phyloP scores from a whole-genome alignment of 2,797 vertebrate species.

The Vespertilio murinus region DNA sequence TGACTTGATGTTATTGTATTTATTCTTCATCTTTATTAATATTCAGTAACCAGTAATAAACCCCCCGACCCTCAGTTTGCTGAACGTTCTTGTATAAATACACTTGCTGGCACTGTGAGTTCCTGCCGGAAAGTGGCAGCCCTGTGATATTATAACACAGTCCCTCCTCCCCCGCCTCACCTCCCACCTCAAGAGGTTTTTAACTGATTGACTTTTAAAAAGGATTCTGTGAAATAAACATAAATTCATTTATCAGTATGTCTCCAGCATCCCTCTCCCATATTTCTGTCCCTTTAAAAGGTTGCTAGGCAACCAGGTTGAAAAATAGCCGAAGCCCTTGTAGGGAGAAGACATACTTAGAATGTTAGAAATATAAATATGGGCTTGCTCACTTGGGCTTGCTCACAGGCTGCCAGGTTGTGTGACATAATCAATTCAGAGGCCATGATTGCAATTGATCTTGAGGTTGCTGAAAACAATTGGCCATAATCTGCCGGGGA shows the following conservation, averaged over 20 bases:
- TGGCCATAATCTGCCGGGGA: slow-evolving; percentile 29
- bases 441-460: slow-evolving; percentile 55
- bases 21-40: slow-evolving; percentile 21
- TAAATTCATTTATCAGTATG: slow-evolving; percentile 48
- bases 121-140: not conserved
- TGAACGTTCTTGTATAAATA: not conserved
- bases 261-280: slow-evolving; percentile 19
- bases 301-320: slow-evolving; percentile 72
- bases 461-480: slow-evolving; percentile 48
- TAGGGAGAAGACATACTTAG: slow-evolving; percentile 63
- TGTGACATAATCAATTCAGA: slow-evolving; percentile 32
- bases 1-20: not conserved
- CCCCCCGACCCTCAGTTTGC: not conserved
- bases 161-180: too few species aligned
- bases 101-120: not conserved
- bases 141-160: not conserved
- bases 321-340: slow-evolving; percentile 58
- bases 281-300: slow-evolving; percentile 55
- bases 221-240: slow-evolving; percentile 55
- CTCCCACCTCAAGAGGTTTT: not conserved
- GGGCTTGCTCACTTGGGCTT: slow-evolving; percentile 22
- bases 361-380: slow-evolving; percentile 64
- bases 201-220: slow-evolving; percentile 52
- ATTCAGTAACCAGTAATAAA: not conserved
- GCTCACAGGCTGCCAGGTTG: slow-evolving; percentile 12